These are phyloP conservation scores for Lophius piscatorius DNA, from an alignment of 2,113 vertebrate species.

Conservation along the genomic window DNA sequence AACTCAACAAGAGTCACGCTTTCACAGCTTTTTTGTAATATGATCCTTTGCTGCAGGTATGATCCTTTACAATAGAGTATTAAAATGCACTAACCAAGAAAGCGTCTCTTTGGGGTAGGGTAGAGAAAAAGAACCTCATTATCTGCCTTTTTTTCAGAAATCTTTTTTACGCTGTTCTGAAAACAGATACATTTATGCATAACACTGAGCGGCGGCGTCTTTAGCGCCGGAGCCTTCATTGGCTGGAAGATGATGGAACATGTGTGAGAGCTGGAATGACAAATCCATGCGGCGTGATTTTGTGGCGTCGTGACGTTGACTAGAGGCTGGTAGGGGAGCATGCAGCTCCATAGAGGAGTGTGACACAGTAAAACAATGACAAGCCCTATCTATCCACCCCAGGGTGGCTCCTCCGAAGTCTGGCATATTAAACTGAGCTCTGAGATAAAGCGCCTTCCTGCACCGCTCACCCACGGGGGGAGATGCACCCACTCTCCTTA, in stretches of 20 bases:
- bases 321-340: constrained; percentile 56
- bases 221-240: constrained; percentile 21
- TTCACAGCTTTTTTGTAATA: constrained; percentile 21
- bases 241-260: constrained; percentile 33
- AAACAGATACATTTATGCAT: constrained; percentile 32
- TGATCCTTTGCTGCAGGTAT: constrained; percentile 25
- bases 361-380: constrained; percentile 73
- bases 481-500: constrained; percentile 53
- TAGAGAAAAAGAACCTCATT: constrained; percentile 34
- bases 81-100: constrained; percentile 35
- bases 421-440: constrained; percentile 72
- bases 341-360: constrained; percentile 49
- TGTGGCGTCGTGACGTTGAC: constrained; percentile 47
- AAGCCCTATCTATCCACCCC: constrained; percentile 73
- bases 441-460: constrained; percentile 66
- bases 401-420: constrained; percentile 67
- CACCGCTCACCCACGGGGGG: constrained; percentile 46
- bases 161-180: constrained; percentile 43
- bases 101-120: constrained; percentile 14
- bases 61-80: constrained; percentile 12
- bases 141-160: constrained; percentile 29
- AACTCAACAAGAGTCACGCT: constrained; percentile 9
- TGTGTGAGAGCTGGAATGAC: constrained; percentile 46
- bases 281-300: constrained; percentile 58
- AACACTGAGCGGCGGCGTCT: constrained; percentile 41